Evolutionary conservation across 2,113 vertebrate genomes (phyloP).

Genomic region (Illadopsis cleaveri): DNA sequence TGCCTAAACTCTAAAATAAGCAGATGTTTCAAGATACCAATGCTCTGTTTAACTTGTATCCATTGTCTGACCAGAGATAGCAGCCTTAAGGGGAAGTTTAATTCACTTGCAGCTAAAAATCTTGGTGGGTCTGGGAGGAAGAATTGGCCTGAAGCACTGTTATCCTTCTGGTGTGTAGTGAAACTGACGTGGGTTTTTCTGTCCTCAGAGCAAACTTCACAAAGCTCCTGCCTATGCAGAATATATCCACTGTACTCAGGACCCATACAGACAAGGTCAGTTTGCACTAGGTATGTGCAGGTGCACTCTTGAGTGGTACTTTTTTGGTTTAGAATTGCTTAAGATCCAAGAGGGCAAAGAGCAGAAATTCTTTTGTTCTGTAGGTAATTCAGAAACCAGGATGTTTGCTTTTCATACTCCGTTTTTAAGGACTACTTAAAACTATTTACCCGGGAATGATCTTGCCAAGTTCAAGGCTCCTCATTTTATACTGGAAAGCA

Average conservation of each 20-base stretch:
- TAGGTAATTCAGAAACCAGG: constrained; percentile 17
- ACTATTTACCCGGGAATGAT: neutral
- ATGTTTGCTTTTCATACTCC: constrained; percentile 11
- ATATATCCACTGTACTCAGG: neutral
- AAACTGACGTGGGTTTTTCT: neutral
- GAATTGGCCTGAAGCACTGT: neutral
- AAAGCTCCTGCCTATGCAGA: neutral
- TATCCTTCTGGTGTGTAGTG: neutral
- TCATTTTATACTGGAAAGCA: neutral
- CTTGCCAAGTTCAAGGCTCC: constrained; percentile 6
- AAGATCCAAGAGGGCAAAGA: neutral
- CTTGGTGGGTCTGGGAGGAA: neutral
- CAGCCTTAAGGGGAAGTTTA: neutral
- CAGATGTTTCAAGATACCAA: neutral
- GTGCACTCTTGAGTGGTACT: neutral
- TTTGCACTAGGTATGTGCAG: constrained; percentile 22
- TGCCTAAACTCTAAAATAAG: neutral
- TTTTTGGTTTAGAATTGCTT: constrained; percentile 12
- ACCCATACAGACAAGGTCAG: neutral
- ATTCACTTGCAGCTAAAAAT: neutral
- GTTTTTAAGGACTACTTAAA: constrained; percentile 25
- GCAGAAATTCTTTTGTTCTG: constrained; percentile 40
- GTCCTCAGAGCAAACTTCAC: neutral
- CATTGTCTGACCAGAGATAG: neutral
- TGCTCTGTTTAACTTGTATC: neutral